These are phyloP conservation scores for Otis tarda DNA, from an alignment of 2,113 vertebrate genomes.

Conservation along the genomic window DNA sequence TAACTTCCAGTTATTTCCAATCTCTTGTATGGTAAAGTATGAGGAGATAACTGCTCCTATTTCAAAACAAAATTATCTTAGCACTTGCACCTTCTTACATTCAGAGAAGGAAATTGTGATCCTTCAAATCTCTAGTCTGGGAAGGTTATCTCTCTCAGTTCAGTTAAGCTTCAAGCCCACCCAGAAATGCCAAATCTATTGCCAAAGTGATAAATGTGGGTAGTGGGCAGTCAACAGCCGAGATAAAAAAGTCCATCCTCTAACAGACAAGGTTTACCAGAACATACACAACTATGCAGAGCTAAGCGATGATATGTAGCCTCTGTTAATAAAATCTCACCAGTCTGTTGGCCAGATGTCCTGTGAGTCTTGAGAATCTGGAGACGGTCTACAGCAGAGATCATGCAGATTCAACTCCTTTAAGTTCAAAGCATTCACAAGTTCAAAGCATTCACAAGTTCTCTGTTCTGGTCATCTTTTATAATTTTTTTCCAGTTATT, in stretches of 20 bases:
- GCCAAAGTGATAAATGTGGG: slow-evolving; percentile 24
- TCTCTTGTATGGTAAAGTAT: neutral
- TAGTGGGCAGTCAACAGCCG: neutral
- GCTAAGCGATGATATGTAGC: neutral
- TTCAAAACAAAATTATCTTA: slow-evolving; percentile 16
- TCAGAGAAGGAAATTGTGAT: neutral
- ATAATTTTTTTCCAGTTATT: neutral
- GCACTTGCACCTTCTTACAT: neutral
- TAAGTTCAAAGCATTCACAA: slow-evolving; percentile 60
- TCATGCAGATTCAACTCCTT: slow-evolving; percentile 28
- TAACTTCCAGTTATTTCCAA: neutral
- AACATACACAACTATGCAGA: neutral
- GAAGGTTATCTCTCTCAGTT: neutral
- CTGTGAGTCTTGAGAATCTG: neutral
- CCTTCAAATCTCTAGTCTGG: neutral
- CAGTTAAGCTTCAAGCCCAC: slow-evolving; percentile 28
- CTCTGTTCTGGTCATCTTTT: slow-evolving; percentile 41
- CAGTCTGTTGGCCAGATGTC: slow-evolving; percentile 50
- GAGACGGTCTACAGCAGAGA: slow-evolving; percentile 49
- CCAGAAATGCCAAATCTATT: slow-evolving; percentile 19
- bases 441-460: slow-evolving; percentile 55
- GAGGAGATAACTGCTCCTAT: neutral
- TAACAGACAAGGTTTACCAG: neutral
- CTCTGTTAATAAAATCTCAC: slow-evolving; percentile 20
- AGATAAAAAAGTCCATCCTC: slow-evolving; percentile 1